phyloP scores from a whole-genome alignment of 2,888 invertebrate species.

The Epistrophe eligans region DNA sequence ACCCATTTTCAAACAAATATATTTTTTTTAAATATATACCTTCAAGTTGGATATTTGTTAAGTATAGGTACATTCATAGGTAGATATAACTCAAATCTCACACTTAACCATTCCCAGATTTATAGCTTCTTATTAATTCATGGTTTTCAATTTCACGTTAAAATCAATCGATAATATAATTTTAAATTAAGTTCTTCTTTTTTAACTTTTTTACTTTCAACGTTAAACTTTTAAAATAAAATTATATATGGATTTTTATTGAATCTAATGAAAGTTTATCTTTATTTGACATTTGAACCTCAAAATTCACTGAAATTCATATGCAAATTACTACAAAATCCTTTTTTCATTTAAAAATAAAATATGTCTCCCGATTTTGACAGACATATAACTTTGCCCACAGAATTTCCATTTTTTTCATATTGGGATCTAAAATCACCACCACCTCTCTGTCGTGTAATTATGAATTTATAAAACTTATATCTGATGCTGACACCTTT shows the following conservation, averaged over 20 bases:
- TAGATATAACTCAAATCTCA: background rate
- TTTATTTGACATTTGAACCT: background rate
- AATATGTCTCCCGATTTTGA: background rate
- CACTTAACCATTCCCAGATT: background rate
- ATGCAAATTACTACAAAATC: background rate
- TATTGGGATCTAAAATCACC: background rate
- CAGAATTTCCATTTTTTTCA: background rate
- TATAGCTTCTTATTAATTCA: background rate
- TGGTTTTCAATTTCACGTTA: background rate
- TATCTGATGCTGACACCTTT: constrained; percentile 27
- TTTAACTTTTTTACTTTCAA: background rate
- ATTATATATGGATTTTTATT: too few species aligned
- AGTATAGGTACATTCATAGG: background rate
- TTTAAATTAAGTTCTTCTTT: background rate
- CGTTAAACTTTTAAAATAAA: too few species aligned
- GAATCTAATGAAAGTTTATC: background rate
- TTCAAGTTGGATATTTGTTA: constrained; percentile 12
- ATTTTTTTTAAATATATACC: background rate
- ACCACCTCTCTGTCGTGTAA: background rate
- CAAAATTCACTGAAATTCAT: background rate
- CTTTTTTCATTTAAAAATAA: background rate
- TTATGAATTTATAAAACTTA: constrained; percentile 9
- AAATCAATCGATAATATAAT: background rate
- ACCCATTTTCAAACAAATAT: constrained; percentile 60
- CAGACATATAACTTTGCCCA: background rate